Evolutionary conservation across 1,140 invertebrate species (phyloP).

Genomic region (Diuraphis noxia): DNA sequence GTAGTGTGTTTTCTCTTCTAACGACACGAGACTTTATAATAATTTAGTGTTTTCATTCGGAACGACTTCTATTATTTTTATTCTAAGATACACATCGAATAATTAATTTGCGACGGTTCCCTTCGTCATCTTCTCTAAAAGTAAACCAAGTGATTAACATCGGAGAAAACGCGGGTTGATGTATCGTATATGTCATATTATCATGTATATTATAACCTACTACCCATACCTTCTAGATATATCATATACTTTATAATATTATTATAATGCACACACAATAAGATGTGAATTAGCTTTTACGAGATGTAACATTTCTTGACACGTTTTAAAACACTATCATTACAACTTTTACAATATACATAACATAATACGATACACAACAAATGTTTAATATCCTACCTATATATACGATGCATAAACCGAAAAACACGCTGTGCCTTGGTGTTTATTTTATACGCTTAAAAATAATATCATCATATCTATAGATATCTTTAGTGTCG

Average conservation of each 20-base stretch:
- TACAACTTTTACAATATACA: conserved; percentile 10
- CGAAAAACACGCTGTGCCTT: not conserved
- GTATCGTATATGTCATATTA: not conserved
- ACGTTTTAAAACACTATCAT: conserved; percentile 2
- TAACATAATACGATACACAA: not conserved
- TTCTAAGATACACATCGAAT: conserved; percentile 29
- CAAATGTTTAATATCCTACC: conserved; percentile 9
- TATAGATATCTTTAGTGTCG: not conserved
- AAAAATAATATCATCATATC: not conserved
- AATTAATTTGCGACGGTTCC: conserved; percentile 31
- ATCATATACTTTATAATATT: conserved; percentile 6
- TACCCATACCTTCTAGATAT: not conserved
- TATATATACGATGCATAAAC: not conserved
- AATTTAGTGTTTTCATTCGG: conserved; percentile 36
- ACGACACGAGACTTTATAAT: conserved; percentile 26
- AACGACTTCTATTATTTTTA: conserved; percentile 39
- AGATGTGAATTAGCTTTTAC: not conserved
- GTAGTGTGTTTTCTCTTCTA: conserved; percentile 29
- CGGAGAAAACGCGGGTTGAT: conserved; percentile 36
- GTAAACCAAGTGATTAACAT: conserved; percentile 38
- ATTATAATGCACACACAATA: not conserved
- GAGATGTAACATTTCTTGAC: not conserved
- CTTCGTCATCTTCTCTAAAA: conserved; percentile 36
- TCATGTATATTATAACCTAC: not conserved
- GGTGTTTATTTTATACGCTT: not conserved